These are phyloP conservation scores for Xanthia togata DNA, from an alignment of 2,888 invertebrate genomes.

Conservation along the genomic window DNA sequence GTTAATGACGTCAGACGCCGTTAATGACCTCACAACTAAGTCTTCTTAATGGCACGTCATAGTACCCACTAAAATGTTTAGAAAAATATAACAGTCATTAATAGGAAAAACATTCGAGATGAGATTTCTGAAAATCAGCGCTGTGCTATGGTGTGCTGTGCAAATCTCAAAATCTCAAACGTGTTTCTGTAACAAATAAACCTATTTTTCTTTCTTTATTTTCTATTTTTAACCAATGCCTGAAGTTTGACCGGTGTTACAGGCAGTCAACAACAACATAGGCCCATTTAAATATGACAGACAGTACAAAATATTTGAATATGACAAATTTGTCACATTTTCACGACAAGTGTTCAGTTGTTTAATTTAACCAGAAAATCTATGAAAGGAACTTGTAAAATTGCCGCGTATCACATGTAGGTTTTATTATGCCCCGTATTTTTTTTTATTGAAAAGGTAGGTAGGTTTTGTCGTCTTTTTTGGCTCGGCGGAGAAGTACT, in stretches of 20 bases:
- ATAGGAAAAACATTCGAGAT: neutral
- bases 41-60: conserved; percentile 36
- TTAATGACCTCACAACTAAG: conserved; percentile 49
- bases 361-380: neutral
- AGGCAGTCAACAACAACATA: neutral
- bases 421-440: no score
- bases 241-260: neutral
- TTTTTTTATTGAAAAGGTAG: no score
- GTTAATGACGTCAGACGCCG: conserved; percentile 49
- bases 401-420: neutral
- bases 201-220: no score
- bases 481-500: no score
- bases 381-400: neutral
- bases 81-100: conserved; percentile 11
- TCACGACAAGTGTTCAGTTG: neutral
- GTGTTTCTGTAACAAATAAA: no score
- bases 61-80: conserved; percentile 4
- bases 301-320: no score
- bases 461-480: no score
- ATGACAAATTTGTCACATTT: neutral
- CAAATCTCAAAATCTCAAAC: no score
- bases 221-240: neutral
- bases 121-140: no score
- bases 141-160: no score
- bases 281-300: no score